phyloP scores from a whole-genome alignment of 2,888 invertebrate genomes.

The Stegana nigrithorax region DNA sequence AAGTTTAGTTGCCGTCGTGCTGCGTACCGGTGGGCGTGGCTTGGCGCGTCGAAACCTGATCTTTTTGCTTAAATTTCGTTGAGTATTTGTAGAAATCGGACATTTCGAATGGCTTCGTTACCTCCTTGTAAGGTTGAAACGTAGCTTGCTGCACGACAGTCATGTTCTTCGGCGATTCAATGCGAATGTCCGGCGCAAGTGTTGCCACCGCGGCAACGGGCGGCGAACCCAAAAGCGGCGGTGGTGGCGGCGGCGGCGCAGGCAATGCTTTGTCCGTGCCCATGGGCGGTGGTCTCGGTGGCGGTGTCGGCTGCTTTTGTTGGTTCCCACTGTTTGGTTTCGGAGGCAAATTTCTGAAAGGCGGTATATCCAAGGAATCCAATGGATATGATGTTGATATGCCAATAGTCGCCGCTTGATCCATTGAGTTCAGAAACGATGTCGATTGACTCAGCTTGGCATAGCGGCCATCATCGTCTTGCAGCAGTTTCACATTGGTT shows the following conservation, averaged over 20 bases:
- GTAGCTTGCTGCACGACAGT: constrained; percentile 89
- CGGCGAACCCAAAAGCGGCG: constrained; percentile 40
- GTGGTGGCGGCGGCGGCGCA: constrained; percentile 27
- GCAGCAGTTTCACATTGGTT: constrained; percentile 45
- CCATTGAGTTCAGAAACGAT: constrained; percentile 62
- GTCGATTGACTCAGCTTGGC: constrained; percentile 66
- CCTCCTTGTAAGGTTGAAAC: constrained; percentile 91
- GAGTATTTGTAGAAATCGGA: constrained; percentile 98
- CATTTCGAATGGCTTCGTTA: constrained; percentile 97
- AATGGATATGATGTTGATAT: constrained; percentile 49
- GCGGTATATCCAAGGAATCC: constrained; percentile 45
- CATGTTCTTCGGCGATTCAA: constrained; percentile 84
- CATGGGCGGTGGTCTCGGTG: constrained; percentile 46
- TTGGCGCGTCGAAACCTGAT: constrained; percentile 34
- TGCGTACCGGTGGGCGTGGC: not conserved
- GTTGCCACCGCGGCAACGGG: constrained; percentile 34
- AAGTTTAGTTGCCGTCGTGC: constrained; percentile 1
- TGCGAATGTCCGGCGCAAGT: constrained; percentile 70
- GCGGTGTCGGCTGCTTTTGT: constrained; percentile 47
- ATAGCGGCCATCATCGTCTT: constrained; percentile 48
- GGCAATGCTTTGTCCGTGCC: constrained; percentile 8
- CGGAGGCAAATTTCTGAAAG: constrained; percentile 40
- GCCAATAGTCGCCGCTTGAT: constrained; percentile 40
- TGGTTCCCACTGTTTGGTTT: constrained; percentile 44
- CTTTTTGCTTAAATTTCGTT: constrained; percentile 85